These are phyloP conservation scores for Podarcis raffonei DNA, from an alignment of 2,113 vertebrate genomes.

Conservation along the genomic window DNA sequence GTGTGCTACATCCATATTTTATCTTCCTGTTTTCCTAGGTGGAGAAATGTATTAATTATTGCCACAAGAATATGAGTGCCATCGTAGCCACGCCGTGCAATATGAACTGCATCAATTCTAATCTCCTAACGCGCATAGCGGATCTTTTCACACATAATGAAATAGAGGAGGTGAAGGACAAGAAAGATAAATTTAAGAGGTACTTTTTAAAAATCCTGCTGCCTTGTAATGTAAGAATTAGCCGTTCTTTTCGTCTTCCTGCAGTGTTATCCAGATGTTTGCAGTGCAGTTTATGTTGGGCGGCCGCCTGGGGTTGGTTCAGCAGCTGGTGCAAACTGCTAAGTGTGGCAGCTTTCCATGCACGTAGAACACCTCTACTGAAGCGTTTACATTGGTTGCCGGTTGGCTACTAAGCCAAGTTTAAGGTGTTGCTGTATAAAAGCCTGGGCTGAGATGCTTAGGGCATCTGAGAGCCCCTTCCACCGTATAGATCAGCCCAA, in stretches of 20 bases:
- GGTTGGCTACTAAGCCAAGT: no score
- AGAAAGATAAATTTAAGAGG: conserved; percentile 94
- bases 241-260: neutral
- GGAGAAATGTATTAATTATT: conserved; percentile 92
- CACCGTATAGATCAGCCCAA: no score
- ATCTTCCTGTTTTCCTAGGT: conserved; percentile 78
- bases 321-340: no score
- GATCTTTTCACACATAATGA: conserved; percentile 93
- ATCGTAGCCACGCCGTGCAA: conserved; percentile 95
- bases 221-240: conserved; percentile 17
- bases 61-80: conserved; percentile 94
- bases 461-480: no score
- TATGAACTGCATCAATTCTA: conserved; percentile 98
- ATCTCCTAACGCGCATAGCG: conserved; percentile 87
- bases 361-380: no score
- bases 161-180: conserved; percentile 94
- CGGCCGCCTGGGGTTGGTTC: no score
- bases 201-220: neutral
- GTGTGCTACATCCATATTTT: neutral
- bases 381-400: no score
- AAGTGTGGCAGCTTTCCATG: no score
- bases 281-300: no score
- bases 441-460: no score
- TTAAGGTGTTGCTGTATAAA: no score
- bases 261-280: neutral